Percentiles rank a stretch among this genome's conserved stretches.
Evolutionary conservation across 2,888 invertebrate species (phyloP).

Genomic region (Megamerina dolium): DNA sequence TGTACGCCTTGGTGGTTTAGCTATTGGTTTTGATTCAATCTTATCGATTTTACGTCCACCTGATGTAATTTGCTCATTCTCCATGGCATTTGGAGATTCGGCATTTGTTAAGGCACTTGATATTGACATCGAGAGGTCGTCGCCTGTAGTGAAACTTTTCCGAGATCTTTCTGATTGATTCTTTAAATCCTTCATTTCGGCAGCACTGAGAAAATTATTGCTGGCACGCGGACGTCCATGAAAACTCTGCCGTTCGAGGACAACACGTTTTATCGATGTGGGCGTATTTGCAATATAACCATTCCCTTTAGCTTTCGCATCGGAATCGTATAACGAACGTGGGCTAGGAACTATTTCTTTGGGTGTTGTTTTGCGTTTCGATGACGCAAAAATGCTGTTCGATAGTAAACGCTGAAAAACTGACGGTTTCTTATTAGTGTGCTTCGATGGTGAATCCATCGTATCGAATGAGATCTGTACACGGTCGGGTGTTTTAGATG

Average conservation of each 20-base stretch:
- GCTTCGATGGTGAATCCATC: slow-evolving; percentile 28
- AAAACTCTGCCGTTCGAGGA: slow-evolving; percentile 40
- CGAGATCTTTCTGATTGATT: slow-evolving; percentile 31
- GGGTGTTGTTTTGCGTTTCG: slow-evolving; percentile 44
- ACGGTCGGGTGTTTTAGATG: slow-evolving; percentile 18
- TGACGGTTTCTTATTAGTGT: slow-evolving; percentile 42
- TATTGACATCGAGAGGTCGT: slow-evolving; percentile 35
- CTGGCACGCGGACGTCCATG: slow-evolving; percentile 29
- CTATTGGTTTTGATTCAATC: slow-evolving; percentile 20
- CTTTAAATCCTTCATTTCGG: slow-evolving; percentile 24
- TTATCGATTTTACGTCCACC: slow-evolving; percentile 15
- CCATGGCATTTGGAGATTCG: slow-evolving; percentile 26
- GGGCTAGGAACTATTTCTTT: slow-evolving; percentile 36
- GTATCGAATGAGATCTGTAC: slow-evolving; percentile 21
- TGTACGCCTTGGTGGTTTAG: slow-evolving; percentile 21
- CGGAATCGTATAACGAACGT: slow-evolving; percentile 27
- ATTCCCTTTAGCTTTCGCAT: slow-evolving; percentile 22
- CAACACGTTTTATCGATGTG: slow-evolving; percentile 37
- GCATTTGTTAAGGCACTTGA: slow-evolving; percentile 39
- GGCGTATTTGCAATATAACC: slow-evolving; percentile 17
- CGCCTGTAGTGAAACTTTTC: slow-evolving; percentile 32
- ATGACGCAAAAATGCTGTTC: slow-evolving; percentile 43
- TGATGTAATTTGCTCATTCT: slow-evolving; percentile 10
- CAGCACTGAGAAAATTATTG: slow-evolving; percentile 23
- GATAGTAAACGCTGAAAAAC: slow-evolving; percentile 44